These are phyloP conservation scores for Muscicapa adusta DNA, from an alignment of 2,113 vertebrate species.

Conservation along the genomic window DNA sequence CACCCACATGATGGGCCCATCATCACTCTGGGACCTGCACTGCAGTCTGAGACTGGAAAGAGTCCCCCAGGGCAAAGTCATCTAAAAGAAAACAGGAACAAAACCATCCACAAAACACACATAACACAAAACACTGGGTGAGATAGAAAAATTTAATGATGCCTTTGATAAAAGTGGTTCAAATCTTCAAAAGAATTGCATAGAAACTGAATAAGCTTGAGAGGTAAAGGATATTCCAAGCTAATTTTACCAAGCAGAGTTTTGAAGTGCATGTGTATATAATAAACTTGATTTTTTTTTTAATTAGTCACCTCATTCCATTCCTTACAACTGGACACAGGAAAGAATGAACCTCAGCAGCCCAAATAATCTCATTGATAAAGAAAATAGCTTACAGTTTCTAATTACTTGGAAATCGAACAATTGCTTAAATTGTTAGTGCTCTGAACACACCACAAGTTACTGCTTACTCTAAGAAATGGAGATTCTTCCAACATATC, in stretches of 20 bases:
- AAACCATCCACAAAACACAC: constrained; percentile 51
- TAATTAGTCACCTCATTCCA: not conserved
- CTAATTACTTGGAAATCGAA: not conserved
- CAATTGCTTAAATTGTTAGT: not conserved
- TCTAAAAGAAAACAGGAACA: constrained; percentile 72
- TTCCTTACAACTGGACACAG: not conserved
- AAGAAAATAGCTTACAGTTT: not conserved
- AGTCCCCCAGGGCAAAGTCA: constrained; percentile 95
- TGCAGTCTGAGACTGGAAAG: constrained; percentile 91
- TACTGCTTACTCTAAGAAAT: constrained; percentile 88
- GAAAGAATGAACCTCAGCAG: not conserved
- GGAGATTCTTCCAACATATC: constrained; percentile 98
- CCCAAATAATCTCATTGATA: not conserved
- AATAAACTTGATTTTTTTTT: not conserved
- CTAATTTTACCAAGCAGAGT: not conserved
- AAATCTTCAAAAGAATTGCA: not conserved
- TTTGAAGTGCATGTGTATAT: not conserved
- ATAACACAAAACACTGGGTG: constrained; percentile 38
- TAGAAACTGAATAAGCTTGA: not conserved
- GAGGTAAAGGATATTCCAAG: not conserved
- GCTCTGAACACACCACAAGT: not conserved
- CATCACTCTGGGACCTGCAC: constrained; percentile 95
- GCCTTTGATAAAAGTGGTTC: not conserved
- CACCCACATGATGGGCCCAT: constrained; percentile 98
- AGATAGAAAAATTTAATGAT: not conserved